A percentile compares a stretch with the other conserved stretches of the same genome.
Conservation (phyloP, 1,140 invertebrate genomes). For the Orius insidiosus region DNA sequence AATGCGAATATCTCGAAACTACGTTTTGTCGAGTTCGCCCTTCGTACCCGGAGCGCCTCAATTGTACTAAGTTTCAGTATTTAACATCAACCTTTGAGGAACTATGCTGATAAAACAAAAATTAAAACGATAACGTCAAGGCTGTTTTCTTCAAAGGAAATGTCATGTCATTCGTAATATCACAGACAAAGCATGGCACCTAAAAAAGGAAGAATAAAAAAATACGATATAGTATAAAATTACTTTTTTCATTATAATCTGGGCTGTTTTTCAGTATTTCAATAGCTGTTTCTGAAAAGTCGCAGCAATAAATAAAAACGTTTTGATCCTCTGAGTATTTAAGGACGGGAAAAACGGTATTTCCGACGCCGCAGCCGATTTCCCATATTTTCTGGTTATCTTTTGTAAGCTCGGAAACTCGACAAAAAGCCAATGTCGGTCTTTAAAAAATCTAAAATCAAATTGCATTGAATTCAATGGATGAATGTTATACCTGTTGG, state of each 20-base stretch:
- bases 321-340: conserved; percentile 60
- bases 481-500: conserved; percentile 45
- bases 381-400: conserved; percentile 45
- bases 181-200: conserved; percentile 81
- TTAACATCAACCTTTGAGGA: conserved; percentile 74
- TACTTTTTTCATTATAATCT: conserved; percentile 49
- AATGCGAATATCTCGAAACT: too few species aligned
- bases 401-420: conserved; percentile 80
- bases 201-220: conserved; percentile 19
- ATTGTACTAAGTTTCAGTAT: too few species aligned
- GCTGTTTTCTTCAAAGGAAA: conserved; percentile 38
- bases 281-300: conserved; percentile 86
- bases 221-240: conserved; percentile 5
- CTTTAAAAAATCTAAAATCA: conserved; percentile 85
- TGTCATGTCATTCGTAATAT: conserved; percentile 56
- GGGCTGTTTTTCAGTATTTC: conserved; percentile 64
- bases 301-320: conserved; percentile 85
- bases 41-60: too few species aligned
- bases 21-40: too few species aligned
- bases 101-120: conserved; percentile 89
- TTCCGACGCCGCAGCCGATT: conserved; percentile 94
- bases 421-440: conserved; percentile 93
- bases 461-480: not conserved
- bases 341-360: conserved; percentile 85
- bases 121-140: conserved; percentile 84